A percentile compares a stretch with the other conserved stretches of the same genome.
Conservation (phyloP, 2,888 invertebrate species). For the Heliconius cydno region DNA sequence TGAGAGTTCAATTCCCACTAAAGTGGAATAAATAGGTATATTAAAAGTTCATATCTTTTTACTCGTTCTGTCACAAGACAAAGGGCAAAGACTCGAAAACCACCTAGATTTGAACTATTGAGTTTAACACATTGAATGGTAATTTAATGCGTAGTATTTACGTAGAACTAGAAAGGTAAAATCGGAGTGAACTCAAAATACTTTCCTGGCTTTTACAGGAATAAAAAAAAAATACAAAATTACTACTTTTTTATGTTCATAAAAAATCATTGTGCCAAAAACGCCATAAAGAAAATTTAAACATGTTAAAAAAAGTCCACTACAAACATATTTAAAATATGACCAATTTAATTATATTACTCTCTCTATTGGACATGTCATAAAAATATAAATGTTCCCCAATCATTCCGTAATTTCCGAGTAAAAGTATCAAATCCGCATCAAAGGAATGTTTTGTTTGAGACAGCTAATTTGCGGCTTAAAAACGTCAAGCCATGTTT, state of each 20-base stretch:
- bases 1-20: background rate
- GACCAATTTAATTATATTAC: conserved; percentile 17
- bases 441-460: conserved; percentile 67
- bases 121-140: too few relatives aligned
- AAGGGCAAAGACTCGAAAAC: background rate
- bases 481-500: conserved; percentile 65
- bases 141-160: too few relatives aligned
- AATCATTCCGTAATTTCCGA: conserved; percentile 51
- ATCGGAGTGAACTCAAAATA: background rate
- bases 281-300: conserved; percentile 15
- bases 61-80: background rate
- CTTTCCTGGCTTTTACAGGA: background rate
- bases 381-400: conserved; percentile 35
- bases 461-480: conserved; percentile 63
- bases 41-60: background rate
- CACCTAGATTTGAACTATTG: too few relatives aligned
- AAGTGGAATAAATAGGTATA: too few relatives aligned
- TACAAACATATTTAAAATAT: conserved; percentile 9
- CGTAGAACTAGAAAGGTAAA: too few relatives aligned
- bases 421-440: conserved; percentile 55
- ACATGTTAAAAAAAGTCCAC: conserved; percentile 3
- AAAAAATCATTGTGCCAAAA: conserved; percentile 5
- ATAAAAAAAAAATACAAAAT: background rate
- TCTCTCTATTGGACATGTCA: conserved; percentile 30
- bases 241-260: background rate